Conservation (phyloP, 2,113 vertebrate species). For the Gambusia affinis region DNA sequence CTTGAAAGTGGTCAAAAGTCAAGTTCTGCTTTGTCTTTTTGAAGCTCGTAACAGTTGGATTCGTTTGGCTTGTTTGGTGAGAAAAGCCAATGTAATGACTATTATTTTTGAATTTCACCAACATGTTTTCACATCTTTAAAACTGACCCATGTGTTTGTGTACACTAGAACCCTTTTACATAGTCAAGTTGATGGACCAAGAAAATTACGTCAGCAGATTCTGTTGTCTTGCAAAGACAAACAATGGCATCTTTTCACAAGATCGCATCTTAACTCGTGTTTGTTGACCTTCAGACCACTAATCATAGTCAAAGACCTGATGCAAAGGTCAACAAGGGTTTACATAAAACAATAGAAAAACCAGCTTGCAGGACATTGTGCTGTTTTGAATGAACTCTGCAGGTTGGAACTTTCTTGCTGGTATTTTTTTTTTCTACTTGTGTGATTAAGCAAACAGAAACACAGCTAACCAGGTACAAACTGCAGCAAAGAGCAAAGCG, state of each 20-base stretch:
- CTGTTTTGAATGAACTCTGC: not conserved
- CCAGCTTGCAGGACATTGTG: not conserved
- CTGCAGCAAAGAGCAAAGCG: not conserved
- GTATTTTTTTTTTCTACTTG: not conserved
- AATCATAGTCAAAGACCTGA: not conserved
- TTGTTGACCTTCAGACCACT: constrained; percentile 9
- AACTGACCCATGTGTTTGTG: not conserved
- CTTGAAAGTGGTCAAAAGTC: too few relatives aligned
- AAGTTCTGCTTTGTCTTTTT: too few relatives aligned
- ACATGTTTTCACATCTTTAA: too few relatives aligned
- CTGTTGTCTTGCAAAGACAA: not conserved
- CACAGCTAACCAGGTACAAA: not conserved
- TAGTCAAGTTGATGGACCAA: not conserved
- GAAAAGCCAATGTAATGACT: too few relatives aligned
- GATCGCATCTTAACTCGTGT: not conserved
- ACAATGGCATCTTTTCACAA: not conserved
- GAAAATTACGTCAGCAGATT: constrained; percentile 1
- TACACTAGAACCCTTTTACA: not conserved
- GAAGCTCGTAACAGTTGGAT: not conserved
- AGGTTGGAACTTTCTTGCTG: not conserved
- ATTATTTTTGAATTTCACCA: not conserved
- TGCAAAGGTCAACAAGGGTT: constrained; percentile 40
- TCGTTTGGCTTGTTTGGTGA: not conserved
- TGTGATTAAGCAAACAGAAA: not conserved
- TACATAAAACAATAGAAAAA: constrained; percentile 7